Base-by-base conservation (phyloP, 2,797 vertebrate species). In the Phataginus tetradactyla region DNA sequence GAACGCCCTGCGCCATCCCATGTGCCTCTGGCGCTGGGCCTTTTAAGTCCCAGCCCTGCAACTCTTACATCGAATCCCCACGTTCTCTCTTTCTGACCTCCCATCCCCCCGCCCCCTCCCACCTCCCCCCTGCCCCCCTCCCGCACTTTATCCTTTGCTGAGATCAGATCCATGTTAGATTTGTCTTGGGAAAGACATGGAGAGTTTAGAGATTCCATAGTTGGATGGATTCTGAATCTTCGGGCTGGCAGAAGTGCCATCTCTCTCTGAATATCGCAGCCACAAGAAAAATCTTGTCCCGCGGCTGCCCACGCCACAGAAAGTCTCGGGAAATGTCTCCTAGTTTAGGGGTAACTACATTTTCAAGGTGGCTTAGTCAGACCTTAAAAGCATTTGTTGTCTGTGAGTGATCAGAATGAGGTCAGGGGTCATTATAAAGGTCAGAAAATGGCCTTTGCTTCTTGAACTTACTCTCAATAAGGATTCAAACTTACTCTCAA, bases 401-500 rank as follows among this genome's bases (percentile, higher is more conserved):
- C 51, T 45, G 74, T 92, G 74, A 83, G 69, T 51, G 72, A 51
- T 49, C 45, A 83, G 74, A 95, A 45, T 37, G 94, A 89, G 86
- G 49, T 84, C 64, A 90, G 79, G 32, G 57, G 39, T 93, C 68
- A 34, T 85, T 86, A n/a, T 45, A 93, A 94, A 86, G 61, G 59
- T 32, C 37, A 94, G 85, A 69, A 93, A 88, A 88, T 51, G 34
- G 34, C 39, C 55, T 97, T 95, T 95, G 81, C 55, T 72, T 92
- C 49, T 88, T 96, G 69, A 95, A 79, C 68, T 88, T 92, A 79
- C 79, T 77, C 79, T 86, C 59, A 74, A 4, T 69, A 93, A 86
- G 68, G 86, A 83, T 94, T 92, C 64, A 74, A 75, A 74, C 63
- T 91, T 86, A 75, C 25, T 95, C 69, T 92, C 42, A 77, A 95